Evolutionary conservation across 1,140 invertebrate genomes (phyloP).

Genomic region (Cydia splendana): DNA sequence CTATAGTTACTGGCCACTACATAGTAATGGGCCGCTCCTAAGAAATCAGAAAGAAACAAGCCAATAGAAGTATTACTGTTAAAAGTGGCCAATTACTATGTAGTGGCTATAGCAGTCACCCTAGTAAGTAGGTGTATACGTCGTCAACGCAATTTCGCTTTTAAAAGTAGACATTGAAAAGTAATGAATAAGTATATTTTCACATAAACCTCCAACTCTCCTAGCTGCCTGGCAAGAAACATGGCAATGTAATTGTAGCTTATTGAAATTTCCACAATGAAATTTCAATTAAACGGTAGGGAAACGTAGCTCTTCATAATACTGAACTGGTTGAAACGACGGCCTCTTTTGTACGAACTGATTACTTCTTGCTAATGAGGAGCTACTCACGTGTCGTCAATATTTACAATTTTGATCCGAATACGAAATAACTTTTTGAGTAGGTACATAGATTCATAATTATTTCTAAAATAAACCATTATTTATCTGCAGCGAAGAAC

Average conservation of each 20-base stretch:
- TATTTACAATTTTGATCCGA: background rate
- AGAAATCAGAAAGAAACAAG: no score
- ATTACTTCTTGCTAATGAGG: conserved; percentile 18
- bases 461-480: background rate
- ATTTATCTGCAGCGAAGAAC: no score
- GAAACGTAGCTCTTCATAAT: conserved; percentile 28
- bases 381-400: background rate
- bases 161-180: conserved; percentile 8
- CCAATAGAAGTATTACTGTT: no score
- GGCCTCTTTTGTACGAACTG: conserved; percentile 6
- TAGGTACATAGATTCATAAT: background rate
- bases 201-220: background rate
- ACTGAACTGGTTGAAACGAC: conserved; percentile 2
- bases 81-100: no score
- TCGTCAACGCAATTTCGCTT: background rate
- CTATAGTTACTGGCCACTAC: no score
- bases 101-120: no score
- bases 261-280: conserved; percentile 29
- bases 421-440: background rate
- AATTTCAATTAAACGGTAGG: conserved; percentile 23
- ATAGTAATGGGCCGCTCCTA: no score
- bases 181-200: conserved; percentile 13
- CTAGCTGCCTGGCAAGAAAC: conserved; percentile 19
- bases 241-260: conserved; percentile 28
- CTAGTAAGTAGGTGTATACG: background rate